A percentile compares a stretch with the other conserved stretches of the same genome.
phyloP scores from a whole-genome alignment of 1,140 invertebrate genomes.

The Camponotus pennsylvanicus region DNA sequence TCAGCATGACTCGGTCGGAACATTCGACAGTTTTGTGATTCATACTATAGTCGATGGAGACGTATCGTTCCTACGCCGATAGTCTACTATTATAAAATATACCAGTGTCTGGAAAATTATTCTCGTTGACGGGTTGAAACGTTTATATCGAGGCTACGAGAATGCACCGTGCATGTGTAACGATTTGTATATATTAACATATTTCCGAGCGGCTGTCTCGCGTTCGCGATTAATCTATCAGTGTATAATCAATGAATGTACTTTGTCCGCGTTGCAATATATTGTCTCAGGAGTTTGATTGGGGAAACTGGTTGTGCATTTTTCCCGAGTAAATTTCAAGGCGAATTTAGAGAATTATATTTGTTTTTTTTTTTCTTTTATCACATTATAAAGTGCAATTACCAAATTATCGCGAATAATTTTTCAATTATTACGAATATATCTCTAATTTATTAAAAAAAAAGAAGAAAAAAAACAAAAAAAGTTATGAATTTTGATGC shows the following conservation, averaged over 20 bases:
- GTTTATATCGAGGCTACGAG: conserved; percentile 43
- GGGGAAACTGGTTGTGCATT: background rate
- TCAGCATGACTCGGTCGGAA: background rate
- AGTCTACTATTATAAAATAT: conserved; percentile 32
- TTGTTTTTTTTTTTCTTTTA: background rate
- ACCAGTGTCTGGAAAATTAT: conserved; percentile 40
- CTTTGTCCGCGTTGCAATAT: background rate
- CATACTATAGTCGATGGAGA: conserved; percentile 48
- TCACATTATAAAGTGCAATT: background rate
- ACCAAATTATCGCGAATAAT: too few relatives aligned
- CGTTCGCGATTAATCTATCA: conserved; percentile 35
- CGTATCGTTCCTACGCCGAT: conserved; percentile 51
- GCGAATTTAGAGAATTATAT: background rate
- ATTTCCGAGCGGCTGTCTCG: conserved; percentile 67
- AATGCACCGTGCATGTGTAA: conserved; percentile 71
- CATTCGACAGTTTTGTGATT: conserved; percentile 36
- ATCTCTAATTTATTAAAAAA: background rate
- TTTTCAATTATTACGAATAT: background rate
- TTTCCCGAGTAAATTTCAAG: background rate
- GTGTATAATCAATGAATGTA: conserved; percentile 1
- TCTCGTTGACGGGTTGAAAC: conserved; percentile 28
- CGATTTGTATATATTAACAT: conserved; percentile 68
- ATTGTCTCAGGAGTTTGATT: background rate
- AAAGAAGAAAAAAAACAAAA: too few relatives aligned
- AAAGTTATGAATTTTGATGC: background rate